phyloP scores from a whole-genome alignment of 2,113 vertebrate species.

The Setophaga petechia region DNA sequence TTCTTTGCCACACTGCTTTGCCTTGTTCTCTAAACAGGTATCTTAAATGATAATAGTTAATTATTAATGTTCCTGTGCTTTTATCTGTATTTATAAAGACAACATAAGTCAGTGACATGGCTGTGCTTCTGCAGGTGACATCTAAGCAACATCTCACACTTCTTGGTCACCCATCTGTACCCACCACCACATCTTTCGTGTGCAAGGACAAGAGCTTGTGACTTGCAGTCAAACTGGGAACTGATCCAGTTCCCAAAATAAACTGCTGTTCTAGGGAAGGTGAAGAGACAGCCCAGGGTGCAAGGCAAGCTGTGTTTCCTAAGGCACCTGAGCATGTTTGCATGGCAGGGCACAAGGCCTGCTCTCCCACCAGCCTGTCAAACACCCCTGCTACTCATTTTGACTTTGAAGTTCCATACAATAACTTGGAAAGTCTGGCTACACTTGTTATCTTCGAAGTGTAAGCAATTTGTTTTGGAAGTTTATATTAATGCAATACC shows the following conservation, averaged over 20 bases:
- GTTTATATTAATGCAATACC: neutral
- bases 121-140: neutral
- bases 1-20: neutral
- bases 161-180: rapidly evolving
- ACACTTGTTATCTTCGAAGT: neutral
- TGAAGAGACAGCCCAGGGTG: neutral
- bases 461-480: neutral
- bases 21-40: neutral
- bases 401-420: neutral
- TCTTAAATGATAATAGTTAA: neutral
- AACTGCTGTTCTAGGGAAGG: neutral
- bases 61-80: neutral
- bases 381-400: neutral
- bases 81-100: neutral
- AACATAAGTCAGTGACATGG: rapidly evolving
- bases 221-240: neutral
- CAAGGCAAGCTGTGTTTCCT: neutral
- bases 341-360: neutral
- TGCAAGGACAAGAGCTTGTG: neutral
- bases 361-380: neutral
- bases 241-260: neutral
- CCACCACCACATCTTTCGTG: neutral
- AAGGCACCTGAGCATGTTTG: neutral
- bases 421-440: too few species aligned
- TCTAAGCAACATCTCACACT: neutral